A percentile compares a stretch with the other conserved stretches of the same genome.
These are phyloP conservation scores for Amphiura filiformis DNA, from an alignment of 35 echinoderm and acorn worm species.

Conservation along the genomic window DNA sequence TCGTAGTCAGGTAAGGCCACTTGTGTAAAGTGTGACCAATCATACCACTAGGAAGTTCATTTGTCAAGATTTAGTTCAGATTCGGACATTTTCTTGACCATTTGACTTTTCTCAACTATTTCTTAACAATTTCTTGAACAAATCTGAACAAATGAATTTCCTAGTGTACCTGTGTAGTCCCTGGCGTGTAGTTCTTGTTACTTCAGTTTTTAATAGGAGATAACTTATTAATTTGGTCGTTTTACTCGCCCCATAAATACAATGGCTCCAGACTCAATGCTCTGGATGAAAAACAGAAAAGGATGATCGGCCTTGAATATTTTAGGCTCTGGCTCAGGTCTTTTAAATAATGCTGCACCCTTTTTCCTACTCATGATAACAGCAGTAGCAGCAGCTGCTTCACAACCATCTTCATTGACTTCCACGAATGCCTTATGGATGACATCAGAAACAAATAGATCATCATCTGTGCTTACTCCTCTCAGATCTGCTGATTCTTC, in stretches of 20 bases:
- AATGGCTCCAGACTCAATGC: constrained; percentile 8
- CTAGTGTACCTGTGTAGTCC: too few relatives aligned
- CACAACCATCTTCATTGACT: constrained; percentile 69
- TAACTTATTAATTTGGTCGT: constrained; percentile 22
- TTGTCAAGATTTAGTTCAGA: too few relatives aligned
- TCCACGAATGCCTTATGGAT: constrained; percentile 72
- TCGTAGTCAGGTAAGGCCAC: too few relatives aligned
- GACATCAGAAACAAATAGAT: constrained; percentile 48
- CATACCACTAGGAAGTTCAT: too few relatives aligned
- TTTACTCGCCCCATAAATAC: constrained; percentile 50
- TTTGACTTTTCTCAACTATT: too few relatives aligned
- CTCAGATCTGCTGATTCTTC: constrained; percentile 32
- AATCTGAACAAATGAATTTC: too few relatives aligned
- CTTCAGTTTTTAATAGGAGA: too few relatives aligned
- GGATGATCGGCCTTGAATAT: constrained; percentile 53
- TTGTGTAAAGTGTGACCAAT: too few relatives aligned
- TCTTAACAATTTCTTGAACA: too few relatives aligned
- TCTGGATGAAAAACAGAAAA: constrained; percentile 39
- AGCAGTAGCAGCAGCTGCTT: constrained; percentile 48
- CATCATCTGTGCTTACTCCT: constrained; percentile 4
- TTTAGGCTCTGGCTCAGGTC: background rate
- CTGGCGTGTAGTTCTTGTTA: too few relatives aligned
- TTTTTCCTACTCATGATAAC: background rate
- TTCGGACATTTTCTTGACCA: too few relatives aligned
- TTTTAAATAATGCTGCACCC: background rate